These are phyloP conservation scores for Charanyca ferruginea DNA, from an alignment of 2,888 invertebrate species.

Conservation along the genomic window DNA sequence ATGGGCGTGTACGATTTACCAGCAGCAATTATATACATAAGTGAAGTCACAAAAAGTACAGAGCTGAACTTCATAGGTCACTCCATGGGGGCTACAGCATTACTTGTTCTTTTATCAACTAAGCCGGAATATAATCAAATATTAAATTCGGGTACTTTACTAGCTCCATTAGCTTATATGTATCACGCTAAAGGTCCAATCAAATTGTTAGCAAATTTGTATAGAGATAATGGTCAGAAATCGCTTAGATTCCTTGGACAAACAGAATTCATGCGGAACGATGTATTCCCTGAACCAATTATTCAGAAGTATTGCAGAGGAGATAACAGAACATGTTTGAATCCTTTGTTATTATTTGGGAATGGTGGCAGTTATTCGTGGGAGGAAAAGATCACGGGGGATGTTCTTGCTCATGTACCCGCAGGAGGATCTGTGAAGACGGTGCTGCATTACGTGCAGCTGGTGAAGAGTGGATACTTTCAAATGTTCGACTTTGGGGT, in stretches of 20 bases:
- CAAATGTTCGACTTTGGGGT: slow-evolving; percentile 70
- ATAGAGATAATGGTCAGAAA: slow-evolving; percentile 51
- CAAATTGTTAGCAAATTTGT: slow-evolving; percentile 66
- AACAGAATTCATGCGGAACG: slow-evolving; percentile 62
- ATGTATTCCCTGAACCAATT: slow-evolving; percentile 60
- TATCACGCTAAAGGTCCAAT: slow-evolving; percentile 72
- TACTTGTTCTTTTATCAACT: slow-evolving; percentile 72
- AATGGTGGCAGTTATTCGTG: slow-evolving; percentile 65
- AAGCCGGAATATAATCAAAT: slow-evolving; percentile 69
- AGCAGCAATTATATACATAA: slow-evolving; percentile 71
- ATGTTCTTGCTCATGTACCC: slow-evolving; percentile 61
- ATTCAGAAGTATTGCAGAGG: slow-evolving; percentile 69
- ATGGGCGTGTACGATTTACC: slow-evolving; percentile 76
- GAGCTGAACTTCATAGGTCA: slow-evolving; percentile 74
- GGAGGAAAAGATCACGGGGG: slow-evolving; percentile 45
- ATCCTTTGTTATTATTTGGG: slow-evolving; percentile 69
- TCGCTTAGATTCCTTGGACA: slow-evolving; percentile 63
- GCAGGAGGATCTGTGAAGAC: slow-evolving; percentile 73
- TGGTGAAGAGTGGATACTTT: slow-evolving; percentile 72
- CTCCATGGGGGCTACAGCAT: slow-evolving; percentile 75
- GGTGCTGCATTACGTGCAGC: slow-evolving; percentile 74
- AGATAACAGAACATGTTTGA: slow-evolving; percentile 63
- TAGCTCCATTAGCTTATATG: slow-evolving; percentile 77
- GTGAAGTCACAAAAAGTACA: slow-evolving; percentile 54
- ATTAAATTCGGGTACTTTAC: slow-evolving; percentile 69